phyloP scores from a whole-genome alignment of 2,888 invertebrate genomes.

The Polydrusus pterygomalis region DNA sequence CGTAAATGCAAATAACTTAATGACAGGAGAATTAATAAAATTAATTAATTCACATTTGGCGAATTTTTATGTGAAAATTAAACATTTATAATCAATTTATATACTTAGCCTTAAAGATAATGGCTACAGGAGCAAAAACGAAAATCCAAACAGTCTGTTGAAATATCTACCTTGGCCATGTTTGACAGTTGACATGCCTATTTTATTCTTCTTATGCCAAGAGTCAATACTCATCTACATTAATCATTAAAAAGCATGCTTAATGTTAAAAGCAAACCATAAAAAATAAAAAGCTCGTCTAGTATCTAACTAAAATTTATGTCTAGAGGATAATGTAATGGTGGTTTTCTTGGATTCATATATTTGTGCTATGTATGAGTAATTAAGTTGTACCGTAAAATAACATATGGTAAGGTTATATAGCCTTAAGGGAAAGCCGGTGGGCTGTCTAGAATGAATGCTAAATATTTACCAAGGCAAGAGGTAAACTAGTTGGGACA shows the following conservation, averaged over 20 bases:
- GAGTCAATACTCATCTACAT: no score
- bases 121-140: no score
- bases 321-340: neutral
- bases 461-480: conserved; percentile 32
- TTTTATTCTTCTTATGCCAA: no score
- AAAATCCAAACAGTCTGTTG: no score
- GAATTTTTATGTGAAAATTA: neutral
- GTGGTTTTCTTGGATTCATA: neutral
- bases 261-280: no score
- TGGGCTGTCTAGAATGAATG: conserved; percentile 32
- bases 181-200: no score
- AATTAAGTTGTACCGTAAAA: conserved; percentile 4
- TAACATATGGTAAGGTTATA: conserved; percentile 27
- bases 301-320: neutral
- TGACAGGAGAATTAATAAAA: neutral
- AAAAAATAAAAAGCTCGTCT: no score
- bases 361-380: conserved; percentile 4
- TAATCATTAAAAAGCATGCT: no score
- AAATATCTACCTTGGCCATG: no score
- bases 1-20: neutral
- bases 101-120: neutral
- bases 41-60: neutral
- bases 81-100: neutral
- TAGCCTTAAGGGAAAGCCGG: conserved; percentile 30
- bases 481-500: conserved; percentile 69